Evolutionary conservation across 2,113 vertebrate genomes (phyloP), one percentile per base, ranked within the genome.

Genomic region (Albula goreensis): DNA sequence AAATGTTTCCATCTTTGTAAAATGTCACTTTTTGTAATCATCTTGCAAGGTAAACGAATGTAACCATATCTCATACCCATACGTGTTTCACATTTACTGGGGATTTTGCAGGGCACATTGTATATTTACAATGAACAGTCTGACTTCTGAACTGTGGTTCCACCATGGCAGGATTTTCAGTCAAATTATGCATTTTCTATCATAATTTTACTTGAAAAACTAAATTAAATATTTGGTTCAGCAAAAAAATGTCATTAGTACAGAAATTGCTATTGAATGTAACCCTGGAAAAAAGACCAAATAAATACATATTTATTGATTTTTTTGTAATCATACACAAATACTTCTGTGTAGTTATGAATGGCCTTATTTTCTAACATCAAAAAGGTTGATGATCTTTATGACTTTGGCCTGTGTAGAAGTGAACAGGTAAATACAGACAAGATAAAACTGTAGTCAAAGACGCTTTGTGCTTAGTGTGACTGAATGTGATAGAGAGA

Each of bases 271-370:
- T 50, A 49, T 17, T 12, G 78, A 79, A 79, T 79, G 78, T 79
- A 17, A 49, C 78, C 78, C 13, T 48, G 41, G n/a, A 79, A 31
- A 49, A 13, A 79, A 79, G 49, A 79, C 15, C 41, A 79, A 79
- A 79, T 50, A 79, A 79, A 79, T 79, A 48, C 41, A 49, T 79
- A 79, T 79, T 79, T 79, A 79, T 79, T 49, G 31, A 1, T 41
- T 41, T 41, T 41, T 41, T 41, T 41, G 31, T 41, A 41, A 41
- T 41, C 31, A 41, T 41, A 41, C 31, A 1, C 1, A 41, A 41
- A 41, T 41, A 41, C 31, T 41, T 41, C 0, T 41, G 31, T 41
- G 31, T 41, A 41, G 31, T 41, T 41, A 41, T 41, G 31, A 41
- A 41, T 41, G 31, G 31, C 31, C 11, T 25, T 7, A 60, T 60